These are phyloP conservation scores for Acrobasis consociella DNA, from an alignment of 2,888 invertebrate species.

Conservation along the genomic window DNA sequence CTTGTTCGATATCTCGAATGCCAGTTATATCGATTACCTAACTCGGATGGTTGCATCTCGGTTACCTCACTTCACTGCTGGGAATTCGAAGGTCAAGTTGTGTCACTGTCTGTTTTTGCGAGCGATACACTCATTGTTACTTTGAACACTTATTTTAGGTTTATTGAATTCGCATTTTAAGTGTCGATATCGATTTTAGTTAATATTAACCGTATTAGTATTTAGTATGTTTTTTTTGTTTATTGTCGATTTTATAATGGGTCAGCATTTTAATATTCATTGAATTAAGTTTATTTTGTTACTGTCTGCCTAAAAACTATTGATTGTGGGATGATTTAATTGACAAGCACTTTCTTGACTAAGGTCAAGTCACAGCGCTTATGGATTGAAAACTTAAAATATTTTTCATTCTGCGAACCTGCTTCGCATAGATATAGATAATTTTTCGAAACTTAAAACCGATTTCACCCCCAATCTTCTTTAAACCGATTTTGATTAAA, in stretches of 20 bases:
- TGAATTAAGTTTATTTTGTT: neutral
- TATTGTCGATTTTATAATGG: neutral
- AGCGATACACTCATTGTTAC: neutral
- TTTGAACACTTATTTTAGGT: neutral
- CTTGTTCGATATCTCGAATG: neutral
- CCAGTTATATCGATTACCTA: slow-evolving; percentile 17
- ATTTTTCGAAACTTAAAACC: no score
- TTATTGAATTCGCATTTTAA: neutral
- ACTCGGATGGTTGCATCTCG: slow-evolving; percentile 13
- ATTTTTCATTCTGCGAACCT: no score
- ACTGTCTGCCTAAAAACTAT: neutral
- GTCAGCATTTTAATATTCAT: neutral
- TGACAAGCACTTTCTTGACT: no score
- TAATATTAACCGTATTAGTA: no score
- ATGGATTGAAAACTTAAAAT: no score
- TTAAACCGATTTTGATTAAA: no score
- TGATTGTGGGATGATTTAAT: no score
- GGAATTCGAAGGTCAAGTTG: slow-evolving; percentile 17
- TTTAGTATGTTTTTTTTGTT: no score
- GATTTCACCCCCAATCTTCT: no score
- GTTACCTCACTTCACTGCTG: slow-evolving; percentile 19
- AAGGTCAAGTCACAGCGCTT: no score
- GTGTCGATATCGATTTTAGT: no score
- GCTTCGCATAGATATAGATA: no score
- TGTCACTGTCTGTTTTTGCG: slow-evolving; percentile 16